Evolutionary conservation across 2,113 vertebrate genomes (phyloP).

Genomic region (Gulo gulo): DNA sequence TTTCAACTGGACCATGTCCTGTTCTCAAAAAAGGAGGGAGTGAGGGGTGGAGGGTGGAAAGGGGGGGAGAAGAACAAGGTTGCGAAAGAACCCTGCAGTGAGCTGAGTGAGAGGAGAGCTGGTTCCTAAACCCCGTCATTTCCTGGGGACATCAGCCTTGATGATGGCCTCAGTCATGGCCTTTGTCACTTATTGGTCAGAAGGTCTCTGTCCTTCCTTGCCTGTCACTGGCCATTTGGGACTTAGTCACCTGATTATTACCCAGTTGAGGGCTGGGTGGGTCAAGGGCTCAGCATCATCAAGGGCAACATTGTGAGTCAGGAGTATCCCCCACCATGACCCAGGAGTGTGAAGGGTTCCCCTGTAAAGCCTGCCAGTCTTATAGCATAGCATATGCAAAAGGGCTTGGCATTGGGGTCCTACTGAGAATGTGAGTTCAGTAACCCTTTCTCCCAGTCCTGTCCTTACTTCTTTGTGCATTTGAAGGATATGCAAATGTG

Average conservation of each 20-base stretch:
- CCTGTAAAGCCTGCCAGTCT: neutral
- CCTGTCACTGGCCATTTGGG: conserved; percentile 27
- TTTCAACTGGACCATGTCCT: neutral
- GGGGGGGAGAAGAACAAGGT: neutral
- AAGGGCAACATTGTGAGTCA: conserved; percentile 21
- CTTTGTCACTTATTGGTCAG: neutral
- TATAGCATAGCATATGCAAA: neutral
- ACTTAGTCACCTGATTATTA: conserved; percentile 53
- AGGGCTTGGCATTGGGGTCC: neutral
- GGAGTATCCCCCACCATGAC: neutral
- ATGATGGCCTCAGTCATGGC: neutral
- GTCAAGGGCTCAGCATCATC: neutral
- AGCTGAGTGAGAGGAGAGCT: neutral
- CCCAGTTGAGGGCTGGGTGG: neutral
- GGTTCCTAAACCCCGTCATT: neutral
- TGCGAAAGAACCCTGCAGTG: neutral
- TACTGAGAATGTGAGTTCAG: neutral
- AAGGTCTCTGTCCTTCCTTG: conserved; percentile 1
- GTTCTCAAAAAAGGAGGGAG: neutral
- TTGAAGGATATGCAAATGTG: neutral
- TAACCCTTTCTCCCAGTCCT: neutral
- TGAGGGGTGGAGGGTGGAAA: neutral
- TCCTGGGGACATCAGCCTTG: neutral
- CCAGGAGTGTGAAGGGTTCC: neutral
- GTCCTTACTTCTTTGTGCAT: neutral